Conservation (phyloP, 2,797 vertebrate genomes). For the Vespertilio murinus region DNA sequence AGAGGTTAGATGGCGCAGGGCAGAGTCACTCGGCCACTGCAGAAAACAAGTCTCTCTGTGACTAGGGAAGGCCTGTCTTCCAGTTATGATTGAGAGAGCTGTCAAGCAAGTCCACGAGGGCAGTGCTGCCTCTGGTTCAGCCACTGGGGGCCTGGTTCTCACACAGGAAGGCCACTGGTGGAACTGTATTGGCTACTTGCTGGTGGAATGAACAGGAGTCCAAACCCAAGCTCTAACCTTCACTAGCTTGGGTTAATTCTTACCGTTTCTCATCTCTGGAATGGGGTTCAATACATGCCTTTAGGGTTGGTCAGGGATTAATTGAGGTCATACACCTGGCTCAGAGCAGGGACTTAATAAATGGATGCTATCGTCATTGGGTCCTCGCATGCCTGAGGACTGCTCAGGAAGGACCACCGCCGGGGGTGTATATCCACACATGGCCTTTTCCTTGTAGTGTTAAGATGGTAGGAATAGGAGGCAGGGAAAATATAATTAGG, state of each 20-base stretch:
- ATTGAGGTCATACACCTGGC: not conserved
- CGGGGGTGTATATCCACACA: not conserved
- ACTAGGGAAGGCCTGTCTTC: not conserved
- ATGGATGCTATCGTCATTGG: not conserved
- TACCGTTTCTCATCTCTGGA: not conserved
- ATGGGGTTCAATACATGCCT: not conserved
- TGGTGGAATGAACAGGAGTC: not conserved
- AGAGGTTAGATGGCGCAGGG: not conserved
- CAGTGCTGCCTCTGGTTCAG: not conserved
- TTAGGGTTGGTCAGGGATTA: slow-evolving; percentile 14
- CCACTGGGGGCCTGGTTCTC: not conserved
- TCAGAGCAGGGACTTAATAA: slow-evolving; percentile 13
- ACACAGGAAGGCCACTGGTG: not conserved
- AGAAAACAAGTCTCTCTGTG: not conserved
- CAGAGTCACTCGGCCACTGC: not conserved
- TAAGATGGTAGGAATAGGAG: slow-evolving; percentile 36
- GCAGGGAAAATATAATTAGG: not conserved
- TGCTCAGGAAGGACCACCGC: not conserved
- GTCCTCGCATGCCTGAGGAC: slow-evolving; percentile 21
- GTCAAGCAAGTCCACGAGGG: not conserved
- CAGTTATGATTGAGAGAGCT: not conserved
- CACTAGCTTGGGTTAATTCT: not conserved
- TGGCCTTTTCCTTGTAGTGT: not conserved
- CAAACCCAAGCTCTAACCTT: not conserved
- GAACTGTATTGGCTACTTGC: not conserved